These are phyloP conservation scores for Zoanthus sansibaricus DNA, from an alignment of 92 coral and sea anemone species.

Conservation along the genomic window DNA sequence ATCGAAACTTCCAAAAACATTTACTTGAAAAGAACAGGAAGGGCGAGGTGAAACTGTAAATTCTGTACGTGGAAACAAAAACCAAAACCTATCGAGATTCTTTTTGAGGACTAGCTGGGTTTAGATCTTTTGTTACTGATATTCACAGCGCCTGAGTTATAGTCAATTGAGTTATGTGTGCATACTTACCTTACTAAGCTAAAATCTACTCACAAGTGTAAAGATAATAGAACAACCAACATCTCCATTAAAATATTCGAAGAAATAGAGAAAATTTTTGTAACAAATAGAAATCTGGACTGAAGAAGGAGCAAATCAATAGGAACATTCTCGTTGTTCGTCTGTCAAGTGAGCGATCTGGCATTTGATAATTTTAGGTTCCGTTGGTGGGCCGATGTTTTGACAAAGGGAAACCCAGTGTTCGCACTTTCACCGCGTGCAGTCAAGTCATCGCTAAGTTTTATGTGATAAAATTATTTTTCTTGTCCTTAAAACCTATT, in stretches of 20 bases:
- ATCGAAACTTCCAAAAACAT: slow-evolving; percentile 58
- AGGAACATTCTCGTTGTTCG: background rate
- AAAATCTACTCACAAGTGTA: slow-evolving; percentile 7
- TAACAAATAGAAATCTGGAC: background rate
- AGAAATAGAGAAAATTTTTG: background rate
- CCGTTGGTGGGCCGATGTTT: slow-evolving; percentile 44
- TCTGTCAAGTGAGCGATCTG: background rate
- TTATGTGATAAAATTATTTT: slow-evolving; percentile 33
- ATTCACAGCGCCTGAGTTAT: background rate
- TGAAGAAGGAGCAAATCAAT: background rate
- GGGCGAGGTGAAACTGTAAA: slow-evolving; percentile 64
- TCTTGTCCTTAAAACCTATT: slow-evolving; percentile 29
- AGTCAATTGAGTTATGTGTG: background rate
- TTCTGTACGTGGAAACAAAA: slow-evolving; percentile 4
- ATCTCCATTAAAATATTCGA: background rate
- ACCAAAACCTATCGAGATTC: background rate
- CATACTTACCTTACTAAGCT: background rate
- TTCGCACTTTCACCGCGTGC: slow-evolving; percentile 14
- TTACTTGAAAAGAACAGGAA: slow-evolving; percentile 56
- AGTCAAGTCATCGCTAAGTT: slow-evolving; percentile 16
- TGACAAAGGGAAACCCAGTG: slow-evolving; percentile 30
- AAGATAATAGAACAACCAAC: background rate
- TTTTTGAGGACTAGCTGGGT: background rate
- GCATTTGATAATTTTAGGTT: slow-evolving; percentile 9
- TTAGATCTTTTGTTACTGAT: background rate